Base-by-base conservation (phyloP, 2,888 invertebrate species). In the Melanchra persicariae region DNA sequence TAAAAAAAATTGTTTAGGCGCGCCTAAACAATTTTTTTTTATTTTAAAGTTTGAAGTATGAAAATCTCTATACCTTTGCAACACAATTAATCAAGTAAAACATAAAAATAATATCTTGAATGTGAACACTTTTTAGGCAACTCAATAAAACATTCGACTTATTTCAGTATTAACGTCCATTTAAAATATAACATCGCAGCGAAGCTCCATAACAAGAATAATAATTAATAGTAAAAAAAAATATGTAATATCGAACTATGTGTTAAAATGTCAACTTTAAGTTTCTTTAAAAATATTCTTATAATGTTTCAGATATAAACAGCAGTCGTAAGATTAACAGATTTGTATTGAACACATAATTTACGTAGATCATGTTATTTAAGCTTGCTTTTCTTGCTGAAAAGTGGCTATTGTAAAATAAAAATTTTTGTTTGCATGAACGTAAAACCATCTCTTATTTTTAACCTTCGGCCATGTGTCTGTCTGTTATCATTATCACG, bases 291-390 rank as follows among this genome's bases (percentile, higher is more conserved):
- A 83, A 84, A 84, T 85, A 87, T 84, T 74, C 81, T 64, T 87
- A 88, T 89, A 87, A 87, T 87, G 57, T 87, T 87, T 89, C 88
- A 87, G 87, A 85, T 89, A 87, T 91, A 87, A 91, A 91, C 89
- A 91, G 90, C 86, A 87, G 73, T 70, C 58, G 55, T 79, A 84
- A 87, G 81, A 87, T 90, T 89, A 91, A 92, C 89, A 89, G 87
- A 87, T 90, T 89, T 87, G 84, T 87, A 84, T 88, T 94, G 94
- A 94, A 94, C 94, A 94, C 94, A 94, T 93, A 90, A 90, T 91
- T 93, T 89, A 91, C 90, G 88, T 88, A 87, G 82, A 68, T 80
- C 81, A 80, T 52, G 55, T 73, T 81, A 82, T 82, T 88, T 84
- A 90, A 91, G 91, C 90, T 86, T 90, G 90, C 72, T 77, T 84